Percentiles rank a stretch among this genome's conserved stretches.
These are phyloP conservation scores for Julus scandinavius DNA, from an alignment of 2,888 invertebrate species.

Conservation along the genomic window DNA sequence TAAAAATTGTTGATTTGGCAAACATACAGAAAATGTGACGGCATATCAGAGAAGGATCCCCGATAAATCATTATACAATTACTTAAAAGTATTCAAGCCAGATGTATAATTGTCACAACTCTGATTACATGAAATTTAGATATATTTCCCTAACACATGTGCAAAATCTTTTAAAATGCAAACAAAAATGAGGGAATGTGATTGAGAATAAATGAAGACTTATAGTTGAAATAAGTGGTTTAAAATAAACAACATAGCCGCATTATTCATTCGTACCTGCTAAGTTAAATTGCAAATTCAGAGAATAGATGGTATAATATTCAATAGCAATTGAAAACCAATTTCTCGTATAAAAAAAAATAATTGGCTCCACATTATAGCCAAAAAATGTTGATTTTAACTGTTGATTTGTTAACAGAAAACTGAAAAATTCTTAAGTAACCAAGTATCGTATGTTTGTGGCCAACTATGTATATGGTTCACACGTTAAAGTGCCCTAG, in stretches of 20 bases:
- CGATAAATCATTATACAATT: neutral
- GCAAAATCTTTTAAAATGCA: neutral
- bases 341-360: neutral
- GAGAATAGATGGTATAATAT: neutral
- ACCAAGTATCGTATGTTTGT: neutral
- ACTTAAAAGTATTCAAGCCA: neutral
- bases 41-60: neutral
- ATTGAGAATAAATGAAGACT: neutral
- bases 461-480: neutral
- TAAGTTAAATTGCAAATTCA: neutral
- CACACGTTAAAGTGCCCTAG: neutral
- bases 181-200: conserved; percentile 28
- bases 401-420: neutral
- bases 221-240: neutral
- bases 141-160: neutral
- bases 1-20: neutral
- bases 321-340: neutral
- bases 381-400: neutral
- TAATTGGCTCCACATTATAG: neutral
- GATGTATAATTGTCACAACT: neutral
- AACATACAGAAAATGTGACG: neutral
- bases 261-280: neutral
- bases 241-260: neutral
- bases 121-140: neutral
- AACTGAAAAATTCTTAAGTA: neutral